phyloP scores from a whole-genome alignment of 2,113 vertebrate genomes.

The Oxygymnocypris stewartii region DNA sequence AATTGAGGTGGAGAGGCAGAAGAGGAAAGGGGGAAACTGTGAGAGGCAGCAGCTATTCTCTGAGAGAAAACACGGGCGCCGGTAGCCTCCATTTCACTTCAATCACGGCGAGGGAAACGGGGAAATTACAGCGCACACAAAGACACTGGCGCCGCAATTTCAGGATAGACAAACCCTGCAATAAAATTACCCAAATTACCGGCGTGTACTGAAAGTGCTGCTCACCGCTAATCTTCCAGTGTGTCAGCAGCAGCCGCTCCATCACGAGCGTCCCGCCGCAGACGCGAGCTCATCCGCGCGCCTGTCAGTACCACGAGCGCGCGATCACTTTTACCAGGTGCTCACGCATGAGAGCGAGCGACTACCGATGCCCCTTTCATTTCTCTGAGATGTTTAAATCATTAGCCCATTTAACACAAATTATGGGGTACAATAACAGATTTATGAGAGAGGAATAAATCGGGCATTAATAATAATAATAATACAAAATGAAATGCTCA shows the following conservation, averaged over 20 bases:
- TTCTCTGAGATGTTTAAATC: neutral
- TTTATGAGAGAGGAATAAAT: neutral
- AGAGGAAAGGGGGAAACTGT: conserved; percentile 22
- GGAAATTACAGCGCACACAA: conserved; percentile 79
- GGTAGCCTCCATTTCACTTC: conserved; percentile 72
- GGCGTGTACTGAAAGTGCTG: conserved; percentile 71
- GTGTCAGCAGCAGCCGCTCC: conserved; percentile 58
- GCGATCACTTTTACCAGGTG: conserved; percentile 43
- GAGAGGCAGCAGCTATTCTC: conserved; percentile 51
- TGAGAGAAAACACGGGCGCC: conserved; percentile 59
- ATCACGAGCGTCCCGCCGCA: conserved; percentile 32
- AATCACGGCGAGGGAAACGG: conserved; percentile 74
- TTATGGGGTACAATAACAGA: neutral
- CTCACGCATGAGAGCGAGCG: conserved; percentile 6
- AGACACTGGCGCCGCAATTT: conserved; percentile 79
- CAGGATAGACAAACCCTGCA: conserved; percentile 74
- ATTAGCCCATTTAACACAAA: neutral
- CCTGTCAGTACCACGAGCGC: conserved; percentile 48
- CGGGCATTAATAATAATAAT: neutral
- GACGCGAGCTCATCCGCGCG: conserved; percentile 42
- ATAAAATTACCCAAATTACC: conserved; percentile 82
- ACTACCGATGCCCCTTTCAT: neutral
- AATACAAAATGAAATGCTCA: neutral
- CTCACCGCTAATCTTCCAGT: conserved; percentile 75
- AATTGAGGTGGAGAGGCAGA: conserved; percentile 30